Percentiles rank a stretch among this genome's conserved stretches.
Evolutionary conservation across 2,888 invertebrate species (phyloP).

Genomic region (Rhamnusium bicolor): DNA sequence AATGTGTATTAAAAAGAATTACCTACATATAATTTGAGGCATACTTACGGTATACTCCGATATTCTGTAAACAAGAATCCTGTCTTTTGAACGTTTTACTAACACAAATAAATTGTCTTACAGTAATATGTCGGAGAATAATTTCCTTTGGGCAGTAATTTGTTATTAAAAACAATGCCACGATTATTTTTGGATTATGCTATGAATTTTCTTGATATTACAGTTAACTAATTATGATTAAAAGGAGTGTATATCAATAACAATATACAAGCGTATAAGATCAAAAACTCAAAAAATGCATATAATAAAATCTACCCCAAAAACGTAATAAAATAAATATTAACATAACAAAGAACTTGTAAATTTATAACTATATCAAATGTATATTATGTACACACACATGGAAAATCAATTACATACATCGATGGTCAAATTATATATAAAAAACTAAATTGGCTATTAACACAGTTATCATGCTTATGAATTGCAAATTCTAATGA

Average conservation of each 20-base stretch:
- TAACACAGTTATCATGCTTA: not conserved
- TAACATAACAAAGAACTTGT: slow-evolving; percentile 12
- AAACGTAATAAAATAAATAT: not conserved
- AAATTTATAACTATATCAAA: slow-evolving; percentile 2
- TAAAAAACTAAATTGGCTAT: not conserved
- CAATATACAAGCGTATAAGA: slow-evolving; percentile 5
- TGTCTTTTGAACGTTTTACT: not conserved
- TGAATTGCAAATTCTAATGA: not conserved
- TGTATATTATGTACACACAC: not conserved
- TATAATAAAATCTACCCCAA: slow-evolving; percentile 10
- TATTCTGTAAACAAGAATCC: not conserved
- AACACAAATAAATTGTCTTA: not conserved
- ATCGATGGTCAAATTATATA: slow-evolving; percentile 3
- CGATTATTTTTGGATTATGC: not conserved
- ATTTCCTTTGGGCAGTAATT: not conserved
- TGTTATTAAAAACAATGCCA: slow-evolving; percentile 4
- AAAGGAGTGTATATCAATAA: not conserved
- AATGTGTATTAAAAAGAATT: not conserved
- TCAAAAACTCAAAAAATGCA: slow-evolving; percentile 6
- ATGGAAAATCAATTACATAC: slow-evolving; percentile 16
- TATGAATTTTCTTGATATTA: slow-evolving; percentile 9
- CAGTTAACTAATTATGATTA: not conserved
- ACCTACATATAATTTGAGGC: slow-evolving; percentile 3
- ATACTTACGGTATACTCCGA: not conserved
- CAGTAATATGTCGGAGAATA: not conserved